These are phyloP conservation scores for Synergus gifuensis DNA, from an alignment of 2,888 invertebrate genomes.

Conservation along the genomic window DNA sequence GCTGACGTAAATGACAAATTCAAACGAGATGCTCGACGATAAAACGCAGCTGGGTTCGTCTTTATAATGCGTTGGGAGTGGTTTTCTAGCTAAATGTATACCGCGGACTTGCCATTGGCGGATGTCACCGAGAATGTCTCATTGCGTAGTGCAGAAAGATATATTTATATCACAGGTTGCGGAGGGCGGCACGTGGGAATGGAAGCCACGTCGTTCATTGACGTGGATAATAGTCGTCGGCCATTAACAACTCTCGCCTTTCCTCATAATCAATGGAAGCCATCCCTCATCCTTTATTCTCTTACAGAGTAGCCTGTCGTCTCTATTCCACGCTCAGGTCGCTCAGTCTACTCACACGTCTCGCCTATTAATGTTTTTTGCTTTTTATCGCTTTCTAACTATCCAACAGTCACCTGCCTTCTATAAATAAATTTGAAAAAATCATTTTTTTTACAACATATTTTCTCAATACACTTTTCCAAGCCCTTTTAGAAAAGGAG, in stretches of 20 bases:
- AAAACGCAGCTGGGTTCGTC: conserved; percentile 52
- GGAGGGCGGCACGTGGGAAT: conserved; percentile 66
- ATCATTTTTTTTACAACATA: neutral
- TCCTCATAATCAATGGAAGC: conserved; percentile 72
- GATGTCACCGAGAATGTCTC: conserved; percentile 48
- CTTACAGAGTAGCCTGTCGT: conserved; percentile 38
- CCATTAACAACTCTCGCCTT: conserved; percentile 70
- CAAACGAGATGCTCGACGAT: conserved; percentile 38
- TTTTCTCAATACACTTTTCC: too few relatives aligned
- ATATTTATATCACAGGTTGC: conserved; percentile 70
- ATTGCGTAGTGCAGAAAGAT: conserved; percentile 53
- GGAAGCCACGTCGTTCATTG: conserved; percentile 69
- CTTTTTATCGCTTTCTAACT: neutral
- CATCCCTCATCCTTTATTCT: conserved; percentile 58
- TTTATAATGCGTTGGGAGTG: conserved; percentile 60
- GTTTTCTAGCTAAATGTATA: conserved; percentile 62
- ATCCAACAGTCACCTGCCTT: neutral
- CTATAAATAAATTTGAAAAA: neutral
- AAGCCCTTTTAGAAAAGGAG: too few relatives aligned
- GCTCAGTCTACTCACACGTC: conserved; percentile 49
- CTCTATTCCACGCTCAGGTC: too few relatives aligned
- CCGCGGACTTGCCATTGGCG: conserved; percentile 53
- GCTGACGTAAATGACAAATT: conserved; percentile 12
- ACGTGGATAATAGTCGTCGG: conserved; percentile 71
- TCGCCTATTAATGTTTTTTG: conserved; percentile 45